Evolutionary conservation across 1,140 invertebrate species (phyloP).

Genomic region (Leptinotarsa texana): DNA sequence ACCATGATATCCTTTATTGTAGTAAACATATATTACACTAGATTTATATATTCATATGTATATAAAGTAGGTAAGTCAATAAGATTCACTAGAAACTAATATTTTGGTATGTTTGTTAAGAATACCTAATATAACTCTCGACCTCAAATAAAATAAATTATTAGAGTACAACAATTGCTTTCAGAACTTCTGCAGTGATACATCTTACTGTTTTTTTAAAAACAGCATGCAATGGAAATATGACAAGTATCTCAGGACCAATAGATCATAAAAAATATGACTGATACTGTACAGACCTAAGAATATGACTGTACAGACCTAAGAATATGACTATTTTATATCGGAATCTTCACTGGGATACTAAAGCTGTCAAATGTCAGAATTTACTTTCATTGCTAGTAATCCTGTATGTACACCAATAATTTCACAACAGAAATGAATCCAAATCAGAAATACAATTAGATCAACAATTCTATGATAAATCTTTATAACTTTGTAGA

Average conservation of each 20-base stretch:
- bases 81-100: slow-evolving; percentile 20
- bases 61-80: slow-evolving; percentile 17
- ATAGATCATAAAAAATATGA: no score
- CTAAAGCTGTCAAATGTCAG: no score
- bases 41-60: slow-evolving; percentile 8
- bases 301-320: no score
- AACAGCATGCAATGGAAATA: not conserved
- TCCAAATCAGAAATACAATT: not conserved
- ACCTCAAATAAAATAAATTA: slow-evolving; percentile 17
- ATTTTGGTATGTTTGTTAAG: slow-evolving; percentile 25
- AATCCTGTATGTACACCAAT: not conserved
- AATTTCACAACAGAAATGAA: not conserved
- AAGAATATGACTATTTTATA: no score
- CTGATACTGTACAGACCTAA: no score
- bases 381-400: no score
- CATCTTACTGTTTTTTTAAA: not conserved
- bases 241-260: no score
- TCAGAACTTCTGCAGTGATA: not conserved
- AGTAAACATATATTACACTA: slow-evolving; percentile 10
- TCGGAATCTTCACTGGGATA: no score
- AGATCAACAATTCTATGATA: not conserved
- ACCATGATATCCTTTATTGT: slow-evolving; percentile 18
- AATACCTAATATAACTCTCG: slow-evolving; percentile 21
- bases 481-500: not conserved
- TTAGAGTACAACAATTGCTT: slow-evolving; percentile 6